These are phyloP conservation scores for Etheostoma perlongum DNA, from an alignment of 2,797 vertebrate species.

Conservation along the genomic window DNA sequence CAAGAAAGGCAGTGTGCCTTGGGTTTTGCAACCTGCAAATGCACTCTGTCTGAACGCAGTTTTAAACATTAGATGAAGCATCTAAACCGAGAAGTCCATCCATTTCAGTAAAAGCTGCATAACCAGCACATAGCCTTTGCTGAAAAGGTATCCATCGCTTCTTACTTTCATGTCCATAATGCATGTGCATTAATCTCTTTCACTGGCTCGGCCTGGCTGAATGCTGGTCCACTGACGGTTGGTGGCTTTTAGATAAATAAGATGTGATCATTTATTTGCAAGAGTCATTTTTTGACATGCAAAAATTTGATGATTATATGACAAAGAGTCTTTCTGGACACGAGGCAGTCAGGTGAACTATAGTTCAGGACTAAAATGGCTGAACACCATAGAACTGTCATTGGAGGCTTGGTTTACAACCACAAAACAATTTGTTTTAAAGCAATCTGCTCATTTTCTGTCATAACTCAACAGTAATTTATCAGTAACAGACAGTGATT, in stretches of 20 bases:
- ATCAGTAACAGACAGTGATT: conserved; percentile 13
- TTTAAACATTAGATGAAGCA: conserved; percentile 28
- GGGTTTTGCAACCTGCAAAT: no score
- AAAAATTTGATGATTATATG: not conserved
- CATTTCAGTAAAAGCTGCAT: conserved; percentile 36
- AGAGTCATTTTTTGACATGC: no score
- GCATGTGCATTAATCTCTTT: conserved; percentile 20
- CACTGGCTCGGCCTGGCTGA: not conserved
- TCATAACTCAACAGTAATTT: conserved; percentile 2
- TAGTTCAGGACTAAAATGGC: not conserved
- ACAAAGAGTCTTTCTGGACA: not conserved
- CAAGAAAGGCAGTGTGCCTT: no score
- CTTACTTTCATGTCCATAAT: conserved; percentile 15
- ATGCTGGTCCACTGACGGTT: not conserved
- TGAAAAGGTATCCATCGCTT: conserved; percentile 18
- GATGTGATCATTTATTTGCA: not conserved
- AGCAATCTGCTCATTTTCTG: conserved; percentile 12
- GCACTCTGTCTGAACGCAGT: no score
- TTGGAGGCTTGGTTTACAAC: conserved; percentile 13
- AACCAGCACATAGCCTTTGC: conserved; percentile 11
- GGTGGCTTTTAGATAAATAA: not conserved
- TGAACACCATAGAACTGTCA: not conserved
- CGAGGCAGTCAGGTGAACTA: not conserved
- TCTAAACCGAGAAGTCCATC: not conserved
- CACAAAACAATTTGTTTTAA: conserved; percentile 7